Percentiles rank a stretch among this genome's conserved stretches.
Conservation (phyloP, 2,113 vertebrate genomes). For the Lasiurus borealis region DNA sequence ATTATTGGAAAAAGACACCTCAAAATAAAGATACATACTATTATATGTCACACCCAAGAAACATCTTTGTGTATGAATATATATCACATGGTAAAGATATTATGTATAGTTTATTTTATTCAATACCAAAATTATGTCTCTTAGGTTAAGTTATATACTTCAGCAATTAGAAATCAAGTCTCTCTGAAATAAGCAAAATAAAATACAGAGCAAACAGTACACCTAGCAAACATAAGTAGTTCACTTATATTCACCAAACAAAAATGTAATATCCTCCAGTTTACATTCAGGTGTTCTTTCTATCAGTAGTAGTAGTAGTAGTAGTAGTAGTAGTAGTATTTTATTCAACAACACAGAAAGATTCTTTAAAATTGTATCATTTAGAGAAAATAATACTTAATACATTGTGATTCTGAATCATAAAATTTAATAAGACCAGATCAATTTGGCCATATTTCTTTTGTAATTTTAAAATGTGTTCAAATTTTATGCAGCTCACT, state of each 20-base stretch:
- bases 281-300: conserved; percentile 70
- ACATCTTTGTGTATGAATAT: conserved; percentile 75
- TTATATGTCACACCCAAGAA: conserved; percentile 70
- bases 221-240: conserved; percentile 67
- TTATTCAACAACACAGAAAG: conserved; percentile 59
- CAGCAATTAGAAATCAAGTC: conserved; percentile 74
- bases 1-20: conserved; percentile 83
- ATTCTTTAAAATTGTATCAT: conserved; percentile 56
- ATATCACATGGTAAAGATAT: conserved; percentile 80
- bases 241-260: conserved; percentile 73
- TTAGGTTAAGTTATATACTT: conserved; percentile 74
- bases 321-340: conserved; percentile 58
- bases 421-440: conserved; percentile 59
- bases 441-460: conserved; percentile 55
- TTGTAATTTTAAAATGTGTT: conserved; percentile 60
- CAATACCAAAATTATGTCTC: conserved; percentile 80
- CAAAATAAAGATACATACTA: conserved; percentile 81
- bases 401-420: conserved; percentile 17
- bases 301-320: neutral
- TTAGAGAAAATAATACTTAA: conserved; percentile 57
- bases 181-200: conserved; percentile 71
- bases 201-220: conserved; percentile 77
- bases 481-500: conserved; percentile 59
- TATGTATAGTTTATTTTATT: conserved; percentile 78
- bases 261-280: conserved; percentile 67